Conservation (phyloP, 2,888 invertebrate genomes). For the Phortica magna region DNA sequence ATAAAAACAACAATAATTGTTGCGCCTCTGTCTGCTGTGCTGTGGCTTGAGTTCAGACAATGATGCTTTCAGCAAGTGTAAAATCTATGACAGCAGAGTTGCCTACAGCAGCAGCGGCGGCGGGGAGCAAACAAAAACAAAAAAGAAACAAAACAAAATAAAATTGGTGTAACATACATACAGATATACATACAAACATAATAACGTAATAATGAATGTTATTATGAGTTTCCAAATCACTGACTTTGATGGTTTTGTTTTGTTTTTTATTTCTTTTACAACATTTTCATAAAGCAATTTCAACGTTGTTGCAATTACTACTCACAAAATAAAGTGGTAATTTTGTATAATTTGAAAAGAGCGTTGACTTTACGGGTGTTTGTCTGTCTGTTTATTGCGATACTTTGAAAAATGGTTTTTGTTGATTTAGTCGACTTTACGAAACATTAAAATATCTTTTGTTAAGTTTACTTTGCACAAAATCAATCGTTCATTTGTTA, state of each 20-base stretch:
- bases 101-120: too few species aligned
- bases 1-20: too few species aligned
- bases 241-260: slow-evolving; percentile 44
- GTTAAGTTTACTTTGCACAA: too few species aligned
- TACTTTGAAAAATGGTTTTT: neutral
- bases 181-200: neutral
- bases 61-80: too few species aligned
- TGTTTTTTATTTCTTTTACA: neutral
- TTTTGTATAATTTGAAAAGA: neutral
- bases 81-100: too few species aligned
- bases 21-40: too few species aligned
- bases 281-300: neutral
- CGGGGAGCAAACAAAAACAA: too few species aligned
- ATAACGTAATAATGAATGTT: slow-evolving; percentile 31
- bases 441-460: too few species aligned
- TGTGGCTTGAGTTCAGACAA: too few species aligned
- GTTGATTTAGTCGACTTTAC: neutral
- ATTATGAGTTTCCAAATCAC: slow-evolving; percentile 31
- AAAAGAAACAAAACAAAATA: neutral
- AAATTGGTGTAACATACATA: neutral
- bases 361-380: neutral
- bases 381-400: neutral
- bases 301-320: neutral
- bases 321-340: neutral
- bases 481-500: too few species aligned